phyloP scores from a whole-genome alignment of 2,113 vertebrate genomes.

The Malurus alboscapulatus region DNA sequence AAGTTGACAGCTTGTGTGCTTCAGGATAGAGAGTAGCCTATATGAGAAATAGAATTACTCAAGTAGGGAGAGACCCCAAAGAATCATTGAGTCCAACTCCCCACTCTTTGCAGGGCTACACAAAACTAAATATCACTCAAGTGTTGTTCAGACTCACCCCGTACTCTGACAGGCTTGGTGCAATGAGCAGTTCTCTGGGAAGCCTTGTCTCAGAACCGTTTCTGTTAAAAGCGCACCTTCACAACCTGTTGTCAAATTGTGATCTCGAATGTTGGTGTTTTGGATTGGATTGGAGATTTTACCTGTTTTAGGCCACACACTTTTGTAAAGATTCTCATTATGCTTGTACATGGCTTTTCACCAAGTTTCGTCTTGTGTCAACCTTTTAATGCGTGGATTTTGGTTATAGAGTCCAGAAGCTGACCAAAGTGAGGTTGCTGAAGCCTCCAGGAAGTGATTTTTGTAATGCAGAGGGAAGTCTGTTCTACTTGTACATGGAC shows the following conservation, averaged over 20 bases:
- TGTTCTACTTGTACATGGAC: not conserved
- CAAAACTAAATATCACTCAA: not conserved
- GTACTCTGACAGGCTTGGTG: not conserved
- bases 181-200: not conserved
- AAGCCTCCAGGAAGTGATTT: not conserved
- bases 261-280: not conserved
- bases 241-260: not conserved
- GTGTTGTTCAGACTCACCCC: not conserved
- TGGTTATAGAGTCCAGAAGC: not conserved
- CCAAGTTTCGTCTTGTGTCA: not conserved
- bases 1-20: not conserved
- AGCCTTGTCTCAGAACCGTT: not conserved
- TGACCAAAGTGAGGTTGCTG: not conserved
- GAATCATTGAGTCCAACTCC: not conserved
- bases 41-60: not conserved
- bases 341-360: not conserved
- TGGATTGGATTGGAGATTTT: not conserved
- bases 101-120: not conserved
- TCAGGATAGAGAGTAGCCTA: not conserved
- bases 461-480: not conserved
- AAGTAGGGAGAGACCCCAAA: not conserved
- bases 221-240: not conserved
- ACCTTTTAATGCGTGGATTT: not conserved
- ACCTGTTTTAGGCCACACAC: not conserved
- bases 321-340: not conserved